A percentile compares a stretch with the other conserved stretches of the same genome.
Conservation (phyloP, 2,113 vertebrate species). For the Festucalex cinctus region DNA sequence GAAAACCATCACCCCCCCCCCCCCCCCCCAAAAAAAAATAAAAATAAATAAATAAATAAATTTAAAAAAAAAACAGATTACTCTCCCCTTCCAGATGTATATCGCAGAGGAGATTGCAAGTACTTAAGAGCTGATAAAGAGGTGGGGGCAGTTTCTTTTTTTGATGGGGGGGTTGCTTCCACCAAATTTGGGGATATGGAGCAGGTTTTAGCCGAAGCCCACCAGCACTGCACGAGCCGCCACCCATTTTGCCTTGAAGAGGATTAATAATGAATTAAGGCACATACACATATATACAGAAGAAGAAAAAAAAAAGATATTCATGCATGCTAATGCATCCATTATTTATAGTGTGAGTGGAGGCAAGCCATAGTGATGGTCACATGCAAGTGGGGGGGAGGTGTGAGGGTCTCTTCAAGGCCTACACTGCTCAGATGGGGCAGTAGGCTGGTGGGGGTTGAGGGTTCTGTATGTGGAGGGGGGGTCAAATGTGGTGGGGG, state of each 20-base stretch:
- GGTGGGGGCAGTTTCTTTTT: conserved; percentile 2
- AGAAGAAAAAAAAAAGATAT: conserved; percentile 71
- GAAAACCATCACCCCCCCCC: not conserved
- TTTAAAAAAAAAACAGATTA: conserved; percentile 50
- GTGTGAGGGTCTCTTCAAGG: conserved; percentile 51
- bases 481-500: conserved; percentile 64
- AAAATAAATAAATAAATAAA: no score
- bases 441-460: conserved; percentile 54
- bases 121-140: conserved; percentile 28
- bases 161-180: conserved; percentile 4
- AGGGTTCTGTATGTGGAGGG: conserved; percentile 47
- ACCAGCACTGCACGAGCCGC: conserved; percentile 35
- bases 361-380: conserved; percentile 59
- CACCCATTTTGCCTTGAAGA: conserved; percentile 64
- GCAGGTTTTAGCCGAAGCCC: conserved; percentile 53
- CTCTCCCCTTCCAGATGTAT: conserved; percentile 45
- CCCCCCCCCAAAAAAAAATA: not conserved
- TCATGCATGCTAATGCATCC: conserved; percentile 78
- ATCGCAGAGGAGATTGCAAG: conserved; percentile 24
- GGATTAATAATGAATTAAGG: conserved; percentile 80
- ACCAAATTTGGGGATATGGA: conserved; percentile 42
- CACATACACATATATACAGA: not conserved
- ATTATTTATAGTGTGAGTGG: conserved; percentile 76
- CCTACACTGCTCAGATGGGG: conserved; percentile 46
- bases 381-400: conserved; percentile 58